Evolutionary conservation across 2,888 invertebrate genomes (phyloP).

Genomic region (Empis livida): DNA sequence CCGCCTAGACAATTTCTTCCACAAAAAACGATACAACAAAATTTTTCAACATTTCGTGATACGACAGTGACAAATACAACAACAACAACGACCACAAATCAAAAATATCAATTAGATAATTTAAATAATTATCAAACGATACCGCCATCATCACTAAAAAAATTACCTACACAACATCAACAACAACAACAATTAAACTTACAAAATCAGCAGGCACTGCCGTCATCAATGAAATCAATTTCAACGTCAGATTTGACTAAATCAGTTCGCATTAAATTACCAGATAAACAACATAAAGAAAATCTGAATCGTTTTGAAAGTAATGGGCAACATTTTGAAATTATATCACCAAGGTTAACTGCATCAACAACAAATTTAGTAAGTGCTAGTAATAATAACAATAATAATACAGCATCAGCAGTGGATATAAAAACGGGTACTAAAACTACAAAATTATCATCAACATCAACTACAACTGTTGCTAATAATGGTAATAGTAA

Average conservation of each 20-base stretch:
- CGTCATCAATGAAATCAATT: background rate
- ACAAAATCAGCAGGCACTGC: slow-evolving; percentile 9
- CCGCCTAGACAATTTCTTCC: slow-evolving; percentile 11
- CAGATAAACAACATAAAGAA: too few species aligned
- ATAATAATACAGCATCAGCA: slow-evolving; percentile 1
- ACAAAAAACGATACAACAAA: slow-evolving; percentile 14
- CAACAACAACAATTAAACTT: too few species aligned
- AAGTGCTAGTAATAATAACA: slow-evolving; percentile 6
- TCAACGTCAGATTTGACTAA: background rate
- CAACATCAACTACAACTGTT: slow-evolving; percentile 3
- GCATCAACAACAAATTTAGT: slow-evolving; percentile 13
- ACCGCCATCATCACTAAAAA: slow-evolving; percentile 8
- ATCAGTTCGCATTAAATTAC: background rate
- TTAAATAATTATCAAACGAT: slow-evolving; percentile 1
- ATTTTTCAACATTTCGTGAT: slow-evolving; percentile 19
- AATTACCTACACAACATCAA: slow-evolving; percentile 12
- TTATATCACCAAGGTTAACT: slow-evolving; percentile 4
- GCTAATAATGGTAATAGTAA: background rate
- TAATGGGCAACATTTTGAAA: too few species aligned
- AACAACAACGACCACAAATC: slow-evolving; percentile 16
- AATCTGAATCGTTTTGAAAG: too few species aligned
- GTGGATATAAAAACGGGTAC: too few species aligned
- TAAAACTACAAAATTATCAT: too few species aligned
- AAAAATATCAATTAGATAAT: background rate
- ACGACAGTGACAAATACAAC: slow-evolving; percentile 9